Base-by-base conservation (phyloP, 2,113 vertebrate genomes). In the Alaudala cheleensis region DNA sequence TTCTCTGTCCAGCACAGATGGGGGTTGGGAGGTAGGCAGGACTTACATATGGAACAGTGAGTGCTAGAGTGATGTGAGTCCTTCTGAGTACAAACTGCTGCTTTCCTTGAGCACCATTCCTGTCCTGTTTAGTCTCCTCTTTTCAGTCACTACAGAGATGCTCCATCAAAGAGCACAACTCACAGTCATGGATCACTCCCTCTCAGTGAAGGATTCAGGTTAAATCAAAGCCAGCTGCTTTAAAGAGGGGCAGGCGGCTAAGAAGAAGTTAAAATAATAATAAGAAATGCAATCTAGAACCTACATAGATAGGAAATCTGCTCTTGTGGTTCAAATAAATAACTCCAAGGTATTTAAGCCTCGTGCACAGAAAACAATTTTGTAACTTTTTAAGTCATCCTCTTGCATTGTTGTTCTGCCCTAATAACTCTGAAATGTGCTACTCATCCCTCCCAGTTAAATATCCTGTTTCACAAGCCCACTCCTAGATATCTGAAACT, bases 391-490 rank as follows among this genome's bases (percentile, higher is more conserved):
- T 86, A 97, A 97, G 86, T 95, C 96, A 93, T 69, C 91, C 91
- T 96, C 96, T 80, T 82, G 45, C 19, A 16, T 53, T 95, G 71
- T 91, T 95, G 81, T 96, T 96, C 94, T 97, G 97, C 96, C 95
- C 95, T 96, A 96, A 95, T 97, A 97, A 96, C 95, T 97, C 97
- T 97, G 97, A 97, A 98, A 97, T 91, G 93, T 96, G 93, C 97
- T 94, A 96, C 97, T 97, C 97, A 97, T 97, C 97, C 95, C 96
- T 98, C 94, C 95, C 93, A 95, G 97, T 94, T 93, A 98, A 98
- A 97, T 98, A 98, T 98, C 98, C 96, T 96, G 92, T 98, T 98
- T 98, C 98, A 98, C 98, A 98, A 98, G 95, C 97, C 97, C 95
- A 95, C 94, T 97, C 95, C 96, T 81, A 97, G 97, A 98, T 95